phyloP scores from a whole-genome alignment of 2,113 vertebrate genomes.

The Ursus arctos region DNA sequence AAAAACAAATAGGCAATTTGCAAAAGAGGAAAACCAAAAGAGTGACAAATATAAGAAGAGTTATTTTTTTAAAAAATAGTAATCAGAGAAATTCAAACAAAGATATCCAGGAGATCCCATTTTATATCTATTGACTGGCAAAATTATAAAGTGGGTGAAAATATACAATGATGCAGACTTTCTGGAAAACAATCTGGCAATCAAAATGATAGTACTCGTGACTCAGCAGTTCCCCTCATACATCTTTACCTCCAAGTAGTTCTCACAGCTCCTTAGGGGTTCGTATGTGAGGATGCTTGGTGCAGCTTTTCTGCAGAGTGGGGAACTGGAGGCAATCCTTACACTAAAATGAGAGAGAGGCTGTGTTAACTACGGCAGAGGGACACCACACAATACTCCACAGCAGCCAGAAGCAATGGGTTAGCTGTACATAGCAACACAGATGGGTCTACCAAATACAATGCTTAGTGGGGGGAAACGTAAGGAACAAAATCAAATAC shows the following conservation, averaged over 20 bases:
- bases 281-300: not conserved
- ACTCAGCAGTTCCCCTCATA: not conserved
- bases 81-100: not conserved
- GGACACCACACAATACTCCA: not conserved
- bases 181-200: not conserved
- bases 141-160: not conserved
- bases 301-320: not conserved
- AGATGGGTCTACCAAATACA: not conserved
- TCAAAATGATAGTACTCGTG: not conserved
- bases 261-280: not conserved
- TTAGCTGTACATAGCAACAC: not conserved
- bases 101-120: not conserved
- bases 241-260: not conserved
- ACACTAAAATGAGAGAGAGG: not conserved
- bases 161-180: not conserved
- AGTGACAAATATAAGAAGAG: not conserved
- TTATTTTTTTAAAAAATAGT: not conserved
- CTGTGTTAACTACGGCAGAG: not conserved
- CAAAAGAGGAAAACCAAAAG: not conserved
- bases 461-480: not conserved
- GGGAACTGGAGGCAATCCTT: not conserved
- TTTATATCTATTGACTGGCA: not conserved
- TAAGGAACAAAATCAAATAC: not conserved
- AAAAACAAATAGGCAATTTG: not conserved
- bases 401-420: not conserved